A percentile compares a stretch with the other conserved stretches of the same genome.
Conservation (phyloP, 2,113 vertebrate species). For the Catharus minimus region DNA sequence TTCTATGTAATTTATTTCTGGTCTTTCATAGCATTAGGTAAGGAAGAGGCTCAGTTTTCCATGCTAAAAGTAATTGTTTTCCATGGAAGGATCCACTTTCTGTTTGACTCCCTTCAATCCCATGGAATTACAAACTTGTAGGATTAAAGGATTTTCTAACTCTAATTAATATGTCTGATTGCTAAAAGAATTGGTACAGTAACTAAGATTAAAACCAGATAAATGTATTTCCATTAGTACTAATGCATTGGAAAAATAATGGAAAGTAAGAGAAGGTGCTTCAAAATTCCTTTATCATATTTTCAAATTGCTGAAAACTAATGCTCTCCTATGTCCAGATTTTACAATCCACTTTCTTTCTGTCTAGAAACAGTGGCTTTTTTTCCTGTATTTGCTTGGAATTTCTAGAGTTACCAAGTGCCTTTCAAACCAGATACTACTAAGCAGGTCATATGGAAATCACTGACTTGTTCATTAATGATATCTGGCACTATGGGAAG, state of each 20-base stretch:
- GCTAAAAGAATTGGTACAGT: background rate
- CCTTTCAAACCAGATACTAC: background rate
- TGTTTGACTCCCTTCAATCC: background rate
- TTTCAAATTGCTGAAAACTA: background rate
- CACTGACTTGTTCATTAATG: background rate
- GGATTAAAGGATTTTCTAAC: background rate
- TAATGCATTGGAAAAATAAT: background rate
- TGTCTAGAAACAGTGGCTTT: background rate
- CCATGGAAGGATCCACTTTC: background rate
- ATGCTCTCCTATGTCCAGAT: background rate
- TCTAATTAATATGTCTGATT: background rate
- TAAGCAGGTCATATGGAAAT: background rate
- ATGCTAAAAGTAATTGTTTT: background rate
- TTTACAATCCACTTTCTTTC: background rate
- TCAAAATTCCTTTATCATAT: background rate
- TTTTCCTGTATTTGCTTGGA: background rate
- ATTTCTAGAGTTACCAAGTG: background rate
- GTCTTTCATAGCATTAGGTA: background rate
- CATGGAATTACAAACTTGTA: background rate
- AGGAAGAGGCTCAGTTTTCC: background rate
- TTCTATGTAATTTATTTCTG: constrained; percentile 27
- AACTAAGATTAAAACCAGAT: background rate
- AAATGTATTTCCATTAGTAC: background rate
- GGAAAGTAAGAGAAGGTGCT: background rate
- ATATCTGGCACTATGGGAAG: background rate